These are phyloP conservation scores for Zaprionus capensis DNA, from an alignment of 1,140 invertebrate species.

Conservation along the genomic window DNA sequence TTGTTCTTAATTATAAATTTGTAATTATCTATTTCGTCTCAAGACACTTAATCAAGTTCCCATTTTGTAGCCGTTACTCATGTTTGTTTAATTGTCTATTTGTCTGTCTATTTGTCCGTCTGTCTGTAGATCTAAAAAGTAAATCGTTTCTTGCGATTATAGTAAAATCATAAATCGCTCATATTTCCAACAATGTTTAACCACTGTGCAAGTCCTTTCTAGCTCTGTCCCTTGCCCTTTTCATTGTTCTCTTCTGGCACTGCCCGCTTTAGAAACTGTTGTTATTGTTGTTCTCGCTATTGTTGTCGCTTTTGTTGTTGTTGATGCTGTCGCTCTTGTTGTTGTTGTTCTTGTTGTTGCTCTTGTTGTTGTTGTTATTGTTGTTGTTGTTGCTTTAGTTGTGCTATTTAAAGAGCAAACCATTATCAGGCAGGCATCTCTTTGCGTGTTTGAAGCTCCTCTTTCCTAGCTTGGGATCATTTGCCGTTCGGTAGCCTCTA, in stretches of 20 bases:
- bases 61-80: too few species aligned
- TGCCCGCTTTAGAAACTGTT: background rate
- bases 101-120: too few species aligned
- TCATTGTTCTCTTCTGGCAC: background rate
- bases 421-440: slow-evolving; percentile 24
- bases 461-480: slow-evolving; percentile 16
- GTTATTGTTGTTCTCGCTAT: background rate
- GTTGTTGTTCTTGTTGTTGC: background rate
- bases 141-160: too few species aligned
- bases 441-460: background rate
- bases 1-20: too few species aligned
- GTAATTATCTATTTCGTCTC: too few species aligned
- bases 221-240: background rate
- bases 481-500: slow-evolving; percentile 24
- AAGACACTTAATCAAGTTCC: too few species aligned
- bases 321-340: background rate
- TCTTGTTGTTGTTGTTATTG: background rate
- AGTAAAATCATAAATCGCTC: too few species aligned
- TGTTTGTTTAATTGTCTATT: too few species aligned
- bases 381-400: slow-evolving; percentile 18
- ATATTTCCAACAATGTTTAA: background rate
- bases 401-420: slow-evolving; percentile 39
- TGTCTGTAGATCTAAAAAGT: too few species aligned
- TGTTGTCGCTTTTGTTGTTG: background rate
- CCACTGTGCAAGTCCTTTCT: slow-evolving; percentile 7